Base-by-base conservation (phyloP, 2,888 invertebrate species). In the Nemotelus pantherinus region DNA sequence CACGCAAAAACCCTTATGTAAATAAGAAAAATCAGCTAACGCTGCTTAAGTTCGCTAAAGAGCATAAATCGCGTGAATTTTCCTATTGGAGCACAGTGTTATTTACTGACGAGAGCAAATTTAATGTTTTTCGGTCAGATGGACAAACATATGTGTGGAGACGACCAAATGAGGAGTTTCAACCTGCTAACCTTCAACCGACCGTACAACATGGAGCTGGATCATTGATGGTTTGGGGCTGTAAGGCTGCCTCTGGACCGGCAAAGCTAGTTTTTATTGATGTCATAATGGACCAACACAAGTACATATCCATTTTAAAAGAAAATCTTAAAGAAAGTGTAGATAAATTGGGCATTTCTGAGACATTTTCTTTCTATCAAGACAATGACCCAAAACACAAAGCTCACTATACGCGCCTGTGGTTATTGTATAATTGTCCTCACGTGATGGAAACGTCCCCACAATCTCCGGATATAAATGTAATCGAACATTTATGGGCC, bases 21-120 rank as follows among this genome's bases (percentile, higher is more conserved):
- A 67, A 67, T 67, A 67, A 67, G 67, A 67, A 67, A 67, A 67
- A 67, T 39, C 67, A 45, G 67, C 67, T 67, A 47, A 67, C 44
- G 67, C 67, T 2, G 47, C 45, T 67, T 67, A 25, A 25, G 25
- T 25, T 25, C 25, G 25, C 25, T 25, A 25, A 25, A 25, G 25
- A 25, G 25, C 57, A 57, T 57, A 57, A 57, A 57, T 2, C 57
- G 57, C 57, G 57, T 57, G 57, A 7, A 2, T 57, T 57, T 2
- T 57, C 57, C 57, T 57, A 57, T 57, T 57, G 57, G 57, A 57
- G 10, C 57, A 57, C 57, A n/a, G n/a, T n/a, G n/a, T n/a, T n/a
- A n/a, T n/a, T n/a, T n/a, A n/a, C n/a, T n/a, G n/a, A n/a, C n/a
- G n/a, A n/a, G n/a, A n/a, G n/a, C n/a, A n/a, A n/a, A n/a, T n/a